These are phyloP conservation scores for Pristionchus exspectatus DNA, from an alignment of 2,888 invertebrate genomes.

Conservation along the genomic window DNA sequence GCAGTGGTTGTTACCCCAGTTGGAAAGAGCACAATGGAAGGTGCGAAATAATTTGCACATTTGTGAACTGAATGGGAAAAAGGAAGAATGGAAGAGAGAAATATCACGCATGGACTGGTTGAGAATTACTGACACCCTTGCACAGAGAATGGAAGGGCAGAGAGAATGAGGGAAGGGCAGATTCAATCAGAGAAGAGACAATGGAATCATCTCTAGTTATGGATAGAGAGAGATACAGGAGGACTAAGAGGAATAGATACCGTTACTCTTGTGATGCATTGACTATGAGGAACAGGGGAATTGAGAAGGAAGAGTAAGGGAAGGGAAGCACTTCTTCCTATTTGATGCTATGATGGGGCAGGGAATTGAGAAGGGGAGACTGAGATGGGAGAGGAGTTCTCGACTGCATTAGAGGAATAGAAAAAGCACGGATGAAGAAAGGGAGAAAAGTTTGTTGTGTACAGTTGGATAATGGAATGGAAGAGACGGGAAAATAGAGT, in stretches of 20 bases:
- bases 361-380: background rate
- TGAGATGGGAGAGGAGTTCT: constrained; percentile 22
- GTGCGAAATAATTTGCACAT: constrained; percentile 39
- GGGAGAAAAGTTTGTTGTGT: constrained; percentile 33
- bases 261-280: constrained; percentile 34
- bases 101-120: constrained; percentile 35
- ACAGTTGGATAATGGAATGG: constrained; percentile 40
- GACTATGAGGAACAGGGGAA: background rate
- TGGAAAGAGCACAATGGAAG: constrained; percentile 25
- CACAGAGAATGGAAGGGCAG: constrained; percentile 10
- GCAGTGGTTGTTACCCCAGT: background rate
- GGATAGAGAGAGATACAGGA: background rate
- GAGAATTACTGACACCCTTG: background rate
- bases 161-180: background rate
- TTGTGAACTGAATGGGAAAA: constrained; percentile 34
- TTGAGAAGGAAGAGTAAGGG: background rate
- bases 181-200: background rate
- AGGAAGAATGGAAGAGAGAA: constrained; percentile 26
- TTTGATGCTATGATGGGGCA: constrained; percentile 3
- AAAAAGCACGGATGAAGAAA: constrained; percentile 45
- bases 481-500: constrained; percentile 37
- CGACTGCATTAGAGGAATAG: constrained; percentile 46
- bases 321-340: background rate
- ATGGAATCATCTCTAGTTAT: background rate
- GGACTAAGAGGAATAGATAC: background rate